phyloP scores from a whole-genome alignment of 1,140 invertebrate genomes.

The Diorhabda elongata region DNA sequence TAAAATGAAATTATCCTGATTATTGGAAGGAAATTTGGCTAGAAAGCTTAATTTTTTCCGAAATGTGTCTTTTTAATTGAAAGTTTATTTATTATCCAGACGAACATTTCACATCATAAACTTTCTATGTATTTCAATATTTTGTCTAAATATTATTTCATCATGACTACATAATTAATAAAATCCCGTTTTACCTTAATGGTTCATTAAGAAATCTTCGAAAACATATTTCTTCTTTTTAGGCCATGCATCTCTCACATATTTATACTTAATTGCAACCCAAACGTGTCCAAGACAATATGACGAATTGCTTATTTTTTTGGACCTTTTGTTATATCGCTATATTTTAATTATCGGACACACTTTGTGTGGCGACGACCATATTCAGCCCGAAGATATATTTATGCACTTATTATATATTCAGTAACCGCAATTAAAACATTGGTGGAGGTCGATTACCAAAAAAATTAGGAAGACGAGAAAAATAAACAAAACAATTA shows the following conservation, averaged over 20 bases:
- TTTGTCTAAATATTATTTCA: no score
- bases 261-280: background rate
- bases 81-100: no score
- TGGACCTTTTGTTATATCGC: background rate
- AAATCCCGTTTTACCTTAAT: no score
- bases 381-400: background rate
- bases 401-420: background rate
- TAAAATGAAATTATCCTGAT: no score
- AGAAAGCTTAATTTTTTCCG: no score
- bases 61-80: no score
- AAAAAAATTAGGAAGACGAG: no score
- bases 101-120: no score
- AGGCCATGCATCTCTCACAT: background rate
- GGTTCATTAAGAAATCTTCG: background rate
- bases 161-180: no score
- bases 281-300: background rate
- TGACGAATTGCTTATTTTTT: constrained; percentile 1
- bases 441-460: background rate
- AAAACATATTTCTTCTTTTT: background rate
- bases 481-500: no score
- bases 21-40: no score
- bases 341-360: constrained; percentile 3
- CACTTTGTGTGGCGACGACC: constrained; percentile 1
- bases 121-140: no score
- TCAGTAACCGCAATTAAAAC: background rate